Conservation (phyloP, 1,140 invertebrate species). For the Macrotrachela quadricornifera region DNA sequence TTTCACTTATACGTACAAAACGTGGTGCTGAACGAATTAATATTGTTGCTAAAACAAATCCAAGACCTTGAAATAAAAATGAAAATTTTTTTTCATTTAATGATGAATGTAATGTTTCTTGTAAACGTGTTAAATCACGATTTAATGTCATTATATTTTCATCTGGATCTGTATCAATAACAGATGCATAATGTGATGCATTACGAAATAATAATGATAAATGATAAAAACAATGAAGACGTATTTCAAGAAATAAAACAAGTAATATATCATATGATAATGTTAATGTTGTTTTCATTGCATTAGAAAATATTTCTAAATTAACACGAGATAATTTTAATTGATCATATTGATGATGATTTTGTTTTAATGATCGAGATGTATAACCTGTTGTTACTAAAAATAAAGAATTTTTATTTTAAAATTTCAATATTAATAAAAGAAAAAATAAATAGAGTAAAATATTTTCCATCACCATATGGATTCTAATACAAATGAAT, state of each 20-base stretch:
- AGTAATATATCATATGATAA: background rate
- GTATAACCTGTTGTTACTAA: too few species aligned
- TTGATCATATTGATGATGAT: too few species aligned
- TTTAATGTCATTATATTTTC: conserved; percentile 2
- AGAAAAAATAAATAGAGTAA: too few species aligned
- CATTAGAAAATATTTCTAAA: too few species aligned
- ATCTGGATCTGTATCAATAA: conserved; percentile 4
- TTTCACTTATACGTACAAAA: background rate
- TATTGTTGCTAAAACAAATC: conserved; percentile 2
- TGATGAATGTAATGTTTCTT: conserved; percentile 1
- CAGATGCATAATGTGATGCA: background rate
- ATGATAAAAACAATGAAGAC: conserved; percentile 9
- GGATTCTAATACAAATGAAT: too few species aligned
- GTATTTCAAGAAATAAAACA: background rate
- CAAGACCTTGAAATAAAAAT: conserved; percentile 6
- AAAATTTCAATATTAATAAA: too few species aligned
- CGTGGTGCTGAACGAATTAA: background rate
- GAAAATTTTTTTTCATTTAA: background rate
- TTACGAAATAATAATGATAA: conserved; percentile 2
- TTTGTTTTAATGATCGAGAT: too few species aligned
- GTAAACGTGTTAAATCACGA: conserved; percentile 1
- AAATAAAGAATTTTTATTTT: too few species aligned
- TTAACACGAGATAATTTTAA: too few species aligned
- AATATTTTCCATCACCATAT: too few species aligned
- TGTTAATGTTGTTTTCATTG: too few species aligned